phyloP scores from a whole-genome alignment of 2,113 vertebrate genomes.

The human (Homo sapiens) region DNA sequence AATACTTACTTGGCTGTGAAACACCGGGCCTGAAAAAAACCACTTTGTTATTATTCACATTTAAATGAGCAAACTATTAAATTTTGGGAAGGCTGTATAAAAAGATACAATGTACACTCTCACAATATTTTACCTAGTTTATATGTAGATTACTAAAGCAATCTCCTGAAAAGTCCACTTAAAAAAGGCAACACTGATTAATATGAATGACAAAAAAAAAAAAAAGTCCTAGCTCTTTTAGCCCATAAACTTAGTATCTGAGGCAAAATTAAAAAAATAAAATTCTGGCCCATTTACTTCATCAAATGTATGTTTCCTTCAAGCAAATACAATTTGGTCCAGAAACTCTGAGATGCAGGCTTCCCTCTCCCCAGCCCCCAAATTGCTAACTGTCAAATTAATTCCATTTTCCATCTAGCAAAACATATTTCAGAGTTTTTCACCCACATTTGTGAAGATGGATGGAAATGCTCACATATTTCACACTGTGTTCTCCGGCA shows the following conservation, averaged over 20 bases:
- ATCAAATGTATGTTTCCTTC: constrained; percentile 54
- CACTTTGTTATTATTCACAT: constrained; percentile 58
- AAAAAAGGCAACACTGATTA: constrained; percentile 65
- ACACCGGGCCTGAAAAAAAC: constrained; percentile 44
- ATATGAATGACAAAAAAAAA: constrained; percentile 61
- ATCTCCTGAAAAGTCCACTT: constrained; percentile 61
- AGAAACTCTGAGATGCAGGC: constrained; percentile 34
- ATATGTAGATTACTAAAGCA: constrained; percentile 71
- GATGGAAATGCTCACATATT: constrained; percentile 20
- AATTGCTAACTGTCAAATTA: constrained; percentile 51
- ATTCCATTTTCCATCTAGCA: constrained; percentile 55
- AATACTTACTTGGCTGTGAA: constrained; percentile 60
- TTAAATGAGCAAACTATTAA: constrained; percentile 70
- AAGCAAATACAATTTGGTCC: constrained; percentile 40
- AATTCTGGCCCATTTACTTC: constrained; percentile 29
- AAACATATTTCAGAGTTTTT: constrained; percentile 59
- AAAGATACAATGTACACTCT: constrained; percentile 69
- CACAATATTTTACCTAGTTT: constrained; percentile 69
- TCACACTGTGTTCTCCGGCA: constrained; percentile 19
- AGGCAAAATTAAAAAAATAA: constrained; percentile 60
- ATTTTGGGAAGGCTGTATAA: constrained; percentile 58
- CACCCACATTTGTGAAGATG: constrained; percentile 24
- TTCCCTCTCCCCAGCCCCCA: not conserved
- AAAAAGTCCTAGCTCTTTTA: constrained; percentile 46
- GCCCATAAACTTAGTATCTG: constrained; percentile 43